These are phyloP conservation scores for Xerus inauris DNA, from an alignment of 2,113 vertebrate species.

Conservation along the genomic window DNA sequence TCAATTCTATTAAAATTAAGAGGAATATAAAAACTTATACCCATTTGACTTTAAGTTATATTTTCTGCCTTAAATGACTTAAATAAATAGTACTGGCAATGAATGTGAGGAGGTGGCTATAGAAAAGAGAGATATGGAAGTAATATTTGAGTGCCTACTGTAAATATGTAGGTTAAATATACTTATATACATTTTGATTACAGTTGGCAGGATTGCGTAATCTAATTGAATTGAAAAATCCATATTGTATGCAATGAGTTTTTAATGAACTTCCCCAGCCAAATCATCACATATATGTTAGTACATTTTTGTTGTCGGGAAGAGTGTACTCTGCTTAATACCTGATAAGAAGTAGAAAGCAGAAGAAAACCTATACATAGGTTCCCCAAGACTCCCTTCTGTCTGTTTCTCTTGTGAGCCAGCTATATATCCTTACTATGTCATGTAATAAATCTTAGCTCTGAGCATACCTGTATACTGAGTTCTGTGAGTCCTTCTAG, in stretches of 20 bases:
- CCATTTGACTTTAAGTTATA: conserved; percentile 1
- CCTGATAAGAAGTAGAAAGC: not conserved
- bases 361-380: not conserved
- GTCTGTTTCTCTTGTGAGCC: not conserved
- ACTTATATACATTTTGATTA: not conserved
- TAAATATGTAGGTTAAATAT: not conserved
- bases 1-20: not conserved
- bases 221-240: not conserved
- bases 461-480: not conserved
- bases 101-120: not conserved
- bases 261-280: not conserved
- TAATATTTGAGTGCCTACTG: not conserved
- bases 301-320: not conserved
- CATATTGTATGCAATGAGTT: not conserved
- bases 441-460: not conserved
- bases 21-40: not conserved
- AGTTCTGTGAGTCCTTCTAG: not conserved
- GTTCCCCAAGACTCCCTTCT: not conserved
- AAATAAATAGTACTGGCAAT: not conserved
- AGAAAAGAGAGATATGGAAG: not conserved
- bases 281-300: not conserved
- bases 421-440: not conserved
- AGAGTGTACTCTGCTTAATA: not conserved
- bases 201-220: not conserved
- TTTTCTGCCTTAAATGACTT: not conserved